Percentiles rank a stretch among this genome's conserved stretches.
Conservation (phyloP, 2,797 vertebrate genomes). For the Sebastiscus albofasciatus region DNA sequence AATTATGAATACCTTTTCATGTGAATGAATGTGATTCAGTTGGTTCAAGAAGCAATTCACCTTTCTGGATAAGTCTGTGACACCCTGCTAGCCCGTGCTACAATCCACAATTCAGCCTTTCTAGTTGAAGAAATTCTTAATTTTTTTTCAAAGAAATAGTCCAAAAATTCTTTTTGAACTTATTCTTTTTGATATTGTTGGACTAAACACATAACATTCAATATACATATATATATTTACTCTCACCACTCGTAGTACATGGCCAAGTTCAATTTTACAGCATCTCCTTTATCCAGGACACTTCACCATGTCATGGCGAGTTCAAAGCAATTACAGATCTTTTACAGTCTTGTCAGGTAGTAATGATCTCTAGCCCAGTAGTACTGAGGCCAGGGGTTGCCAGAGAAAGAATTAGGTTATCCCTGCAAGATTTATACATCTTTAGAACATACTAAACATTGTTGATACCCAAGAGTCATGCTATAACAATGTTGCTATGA, state of each 20-base stretch:
- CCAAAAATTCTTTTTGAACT: neutral
- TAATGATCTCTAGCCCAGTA: neutral
- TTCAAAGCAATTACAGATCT: conserved; percentile 8
- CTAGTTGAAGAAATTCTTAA: neutral
- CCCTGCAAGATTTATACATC: neutral
- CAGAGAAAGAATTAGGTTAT: neutral
- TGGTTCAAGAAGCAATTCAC: neutral
- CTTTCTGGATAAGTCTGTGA: neutral
- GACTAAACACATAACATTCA: neutral
- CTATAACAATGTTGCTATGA: neutral
- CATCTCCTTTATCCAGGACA: neutral
- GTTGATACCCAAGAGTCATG: neutral
- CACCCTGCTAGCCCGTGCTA: neutral
- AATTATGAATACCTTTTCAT: neutral
- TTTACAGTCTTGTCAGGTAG: neutral
- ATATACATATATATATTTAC: neutral
- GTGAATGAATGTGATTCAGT: neutral
- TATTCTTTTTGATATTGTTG: neutral
- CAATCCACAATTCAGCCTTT: neutral
- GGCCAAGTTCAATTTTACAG: conserved; percentile 8
- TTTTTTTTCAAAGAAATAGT: neutral
- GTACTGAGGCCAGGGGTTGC: neutral
- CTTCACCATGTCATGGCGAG: neutral
- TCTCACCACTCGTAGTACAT: neutral
- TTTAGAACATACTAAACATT: neutral